Percentiles rank a stretch among this genome's conserved stretches.
phyloP scores from a whole-genome alignment of 2,888 invertebrate species.

The Microplitis deprimator region DNA sequence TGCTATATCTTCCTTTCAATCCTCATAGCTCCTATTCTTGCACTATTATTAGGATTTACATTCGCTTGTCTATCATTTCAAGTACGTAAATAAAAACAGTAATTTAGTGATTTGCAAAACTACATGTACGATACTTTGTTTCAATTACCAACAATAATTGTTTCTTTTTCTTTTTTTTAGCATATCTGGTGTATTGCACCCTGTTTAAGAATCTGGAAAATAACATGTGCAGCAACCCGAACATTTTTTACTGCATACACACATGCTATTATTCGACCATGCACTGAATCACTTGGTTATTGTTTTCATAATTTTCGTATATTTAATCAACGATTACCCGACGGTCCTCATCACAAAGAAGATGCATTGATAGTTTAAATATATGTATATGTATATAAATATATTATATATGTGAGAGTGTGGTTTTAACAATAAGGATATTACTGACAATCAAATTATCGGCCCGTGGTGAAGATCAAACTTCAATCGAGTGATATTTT shows the following conservation, averaged over 20 bases:
- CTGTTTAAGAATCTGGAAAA: constrained; percentile 78
- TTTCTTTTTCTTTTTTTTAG: constrained; percentile 70
- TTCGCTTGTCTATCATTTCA: constrained; percentile 82
- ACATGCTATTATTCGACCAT: constrained; percentile 77
- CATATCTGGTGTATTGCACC: constrained; percentile 84
- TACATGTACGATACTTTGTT: no score
- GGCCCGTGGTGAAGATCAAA: no score
- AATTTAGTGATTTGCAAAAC: background rate
- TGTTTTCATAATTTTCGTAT: constrained; percentile 77
- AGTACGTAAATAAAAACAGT: constrained; percentile 68
- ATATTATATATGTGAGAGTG: no score
- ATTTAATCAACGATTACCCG: constrained; percentile 73
- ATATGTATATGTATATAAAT: background rate
- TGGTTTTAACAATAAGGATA: no score
- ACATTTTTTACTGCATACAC: constrained; percentile 75
- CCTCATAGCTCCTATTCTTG: constrained; percentile 79
- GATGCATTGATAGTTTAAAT: constrained; percentile 62
- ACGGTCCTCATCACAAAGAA: constrained; percentile 72
- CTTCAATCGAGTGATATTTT: no score
- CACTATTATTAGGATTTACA: constrained; percentile 78
- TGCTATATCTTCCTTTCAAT: constrained; percentile 81
- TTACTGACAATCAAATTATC: no score
- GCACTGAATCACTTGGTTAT: constrained; percentile 77
- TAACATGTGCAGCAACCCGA: constrained; percentile 77
- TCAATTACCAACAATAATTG: background rate